phyloP scores from a whole-genome alignment of 2,888 invertebrate species.

The Cheilosia impressa region DNA sequence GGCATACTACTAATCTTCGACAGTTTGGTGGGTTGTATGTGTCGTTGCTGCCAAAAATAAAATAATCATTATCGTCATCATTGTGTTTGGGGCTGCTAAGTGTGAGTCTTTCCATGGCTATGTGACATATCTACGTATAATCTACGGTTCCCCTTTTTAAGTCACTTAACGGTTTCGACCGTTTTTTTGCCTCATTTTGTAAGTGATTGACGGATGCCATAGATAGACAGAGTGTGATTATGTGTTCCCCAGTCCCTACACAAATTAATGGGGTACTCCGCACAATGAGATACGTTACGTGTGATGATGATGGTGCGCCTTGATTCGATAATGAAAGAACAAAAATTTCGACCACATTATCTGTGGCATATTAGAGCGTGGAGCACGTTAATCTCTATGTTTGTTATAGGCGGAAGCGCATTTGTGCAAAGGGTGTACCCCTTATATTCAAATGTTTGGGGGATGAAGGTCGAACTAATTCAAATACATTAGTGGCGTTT shows the following conservation, averaged over 20 bases:
- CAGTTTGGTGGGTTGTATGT: slow-evolving; percentile 3
- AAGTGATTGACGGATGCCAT: slow-evolving; percentile 52
- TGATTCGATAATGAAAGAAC: slow-evolving; percentile 37
- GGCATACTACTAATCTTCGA: slow-evolving; percentile 28
- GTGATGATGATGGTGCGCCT: slow-evolving; percentile 29
- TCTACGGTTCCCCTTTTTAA: slow-evolving; percentile 28
- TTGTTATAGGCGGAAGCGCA: slow-evolving; percentile 1
- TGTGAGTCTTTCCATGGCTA: slow-evolving; percentile 9
- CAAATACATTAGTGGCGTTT: slow-evolving; percentile 3
- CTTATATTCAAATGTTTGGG: neutral
- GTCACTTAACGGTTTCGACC: slow-evolving; percentile 39
- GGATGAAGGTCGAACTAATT: slow-evolving; percentile 47
- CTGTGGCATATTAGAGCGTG: slow-evolving; percentile 1
- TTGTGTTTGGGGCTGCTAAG: slow-evolving; percentile 9
- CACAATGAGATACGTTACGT: slow-evolving; percentile 28
- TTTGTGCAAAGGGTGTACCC: slow-evolving; percentile 1
- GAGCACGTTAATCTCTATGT: slow-evolving; percentile 18
- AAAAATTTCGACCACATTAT: slow-evolving; percentile 25
- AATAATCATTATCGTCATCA: slow-evolving; percentile 35
- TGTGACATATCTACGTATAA: slow-evolving; percentile 4
- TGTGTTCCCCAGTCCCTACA: slow-evolving; percentile 3
- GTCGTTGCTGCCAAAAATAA: slow-evolving; percentile 44
- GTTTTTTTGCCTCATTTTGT: slow-evolving; percentile 24
- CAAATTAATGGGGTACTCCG: slow-evolving; percentile 24
- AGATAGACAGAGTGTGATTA: slow-evolving; percentile 18